These are phyloP conservation scores for Apteryx owenii DNA, from an alignment of 2,113 vertebrate genomes.

Conservation along the genomic window DNA sequence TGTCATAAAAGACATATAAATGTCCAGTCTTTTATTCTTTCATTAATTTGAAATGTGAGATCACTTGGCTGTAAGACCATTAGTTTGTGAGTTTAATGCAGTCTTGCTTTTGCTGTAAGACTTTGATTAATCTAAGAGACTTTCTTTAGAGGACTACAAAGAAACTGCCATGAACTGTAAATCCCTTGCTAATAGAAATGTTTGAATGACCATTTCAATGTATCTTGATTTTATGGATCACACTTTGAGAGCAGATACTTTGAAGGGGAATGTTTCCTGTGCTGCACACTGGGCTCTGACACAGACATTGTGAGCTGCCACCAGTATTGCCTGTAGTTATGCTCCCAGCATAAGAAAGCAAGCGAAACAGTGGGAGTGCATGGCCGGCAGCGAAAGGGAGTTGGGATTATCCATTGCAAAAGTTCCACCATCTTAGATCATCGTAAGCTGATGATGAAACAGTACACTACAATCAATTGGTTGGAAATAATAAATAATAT, in stretches of 20 bases:
- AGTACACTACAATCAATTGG: neutral
- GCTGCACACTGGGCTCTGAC: neutral
- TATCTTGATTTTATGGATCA: neutral
- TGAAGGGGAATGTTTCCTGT: neutral
- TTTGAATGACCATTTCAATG: neutral
- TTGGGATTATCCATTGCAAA: no score
- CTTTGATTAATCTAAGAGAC: neutral
- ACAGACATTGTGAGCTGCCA: neutral
- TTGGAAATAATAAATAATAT: neutral
- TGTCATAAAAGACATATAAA: neutral
- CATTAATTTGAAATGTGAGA: constrained; percentile 5
- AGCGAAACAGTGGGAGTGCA: no score
- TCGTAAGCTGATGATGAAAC: neutral
- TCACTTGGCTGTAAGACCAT: neutral
- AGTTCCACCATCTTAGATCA: no score
- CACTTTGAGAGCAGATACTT: neutral
- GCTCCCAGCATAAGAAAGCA: no score
- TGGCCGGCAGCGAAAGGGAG: no score
- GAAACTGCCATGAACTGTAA: neutral
- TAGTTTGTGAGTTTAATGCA: neutral
- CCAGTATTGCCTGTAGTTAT: neutral
- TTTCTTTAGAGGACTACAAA: neutral
- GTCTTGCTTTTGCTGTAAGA: neutral
- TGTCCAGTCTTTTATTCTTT: neutral
- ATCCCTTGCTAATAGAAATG: neutral